Evolutionary conservation across 1,140 invertebrate genomes (phyloP).

Genomic region (Apis mellifera): Amel_HAv3.1 CM009943.2:2602501-2603000

Average conservation of each 20-base stretch:
- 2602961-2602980: slow-evolving; percentile 70
- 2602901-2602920: neutral
- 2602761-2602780: slow-evolving; percentile 72
- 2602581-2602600: too few relatives aligned
- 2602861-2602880: slow-evolving; percentile 40
- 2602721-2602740: slow-evolving; percentile 71
- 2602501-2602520: too few relatives aligned
- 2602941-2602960: slow-evolving; percentile 74
- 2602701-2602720: slow-evolving; percentile 37
- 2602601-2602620: too few relatives aligned
- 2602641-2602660: too few relatives aligned
- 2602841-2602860: slow-evolving; percentile 56
- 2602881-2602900: neutral
- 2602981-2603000: slow-evolving; percentile 48
- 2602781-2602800: slow-evolving; percentile 66
- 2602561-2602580: too few relatives aligned
- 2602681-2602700: slow-evolving; percentile 29
- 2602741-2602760: slow-evolving; percentile 79
- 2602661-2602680: slow-evolving; percentile 9
- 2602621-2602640: neutral
- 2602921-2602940: slow-evolving; percentile 33
- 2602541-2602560: too few relatives aligned
- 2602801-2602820: slow-evolving; percentile 77
- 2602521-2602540: too few relatives aligned
- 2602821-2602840: slow-evolving; percentile 73